Evolutionary conservation across 2,113 vertebrate genomes (phyloP).

Genomic region (Caloenas nicobarica): DNA sequence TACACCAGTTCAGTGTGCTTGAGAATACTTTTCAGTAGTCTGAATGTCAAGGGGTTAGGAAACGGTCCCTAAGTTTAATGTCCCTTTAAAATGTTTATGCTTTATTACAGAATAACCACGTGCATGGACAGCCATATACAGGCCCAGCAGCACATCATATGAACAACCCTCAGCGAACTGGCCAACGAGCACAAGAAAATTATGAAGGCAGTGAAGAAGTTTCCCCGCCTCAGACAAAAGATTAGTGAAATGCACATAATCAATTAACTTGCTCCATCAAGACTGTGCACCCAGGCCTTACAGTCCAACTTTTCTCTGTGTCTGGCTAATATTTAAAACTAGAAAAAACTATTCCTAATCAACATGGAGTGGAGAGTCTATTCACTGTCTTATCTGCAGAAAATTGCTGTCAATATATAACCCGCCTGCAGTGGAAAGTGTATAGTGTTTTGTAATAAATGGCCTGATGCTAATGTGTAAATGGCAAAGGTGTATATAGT

Average conservation of each 20-base stretch:
- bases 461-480: constrained; percentile 97
- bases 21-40: background rate
- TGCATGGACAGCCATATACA: constrained; percentile 97
- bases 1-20: background rate
- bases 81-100: constrained; percentile 32
- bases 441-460: constrained; percentile 95
- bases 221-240: constrained; percentile 90
- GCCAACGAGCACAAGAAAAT: constrained; percentile 98
- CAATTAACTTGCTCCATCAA: constrained; percentile 84
- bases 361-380: constrained; percentile 88
- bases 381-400: constrained; percentile 90
- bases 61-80: background rate
- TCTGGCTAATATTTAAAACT: constrained; percentile 89
- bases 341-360: constrained; percentile 87
- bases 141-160: constrained; percentile 98
- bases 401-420: constrained; percentile 90
- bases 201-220: constrained; percentile 96
- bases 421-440: constrained; percentile 94
- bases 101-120: constrained; percentile 91
- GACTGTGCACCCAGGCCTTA: constrained; percentile 93
- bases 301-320: constrained; percentile 89
- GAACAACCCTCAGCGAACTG: constrained; percentile 97
- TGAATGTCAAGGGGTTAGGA: background rate
- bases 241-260: constrained; percentile 86
- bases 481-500: constrained; percentile 99